phyloP scores from a whole-genome alignment of 2,797 vertebrate species.

The Ceryle rudis region DNA sequence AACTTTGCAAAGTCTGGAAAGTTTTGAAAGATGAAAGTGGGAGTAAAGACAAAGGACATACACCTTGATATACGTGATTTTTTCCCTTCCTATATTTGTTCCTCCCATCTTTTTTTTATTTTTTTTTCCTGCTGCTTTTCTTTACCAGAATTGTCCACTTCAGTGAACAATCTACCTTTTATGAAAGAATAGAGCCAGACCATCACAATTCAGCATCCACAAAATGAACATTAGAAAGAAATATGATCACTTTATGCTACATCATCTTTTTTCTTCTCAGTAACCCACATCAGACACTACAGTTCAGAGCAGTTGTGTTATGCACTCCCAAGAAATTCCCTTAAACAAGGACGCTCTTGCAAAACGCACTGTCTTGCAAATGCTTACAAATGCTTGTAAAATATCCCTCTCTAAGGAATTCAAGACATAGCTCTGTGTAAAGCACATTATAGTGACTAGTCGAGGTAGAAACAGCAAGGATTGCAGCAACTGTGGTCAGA shows the following conservation, averaged over 20 bases:
- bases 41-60: not conserved
- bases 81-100: not conserved
- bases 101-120: no score
- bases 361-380: not conserved
- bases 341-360: not conserved
- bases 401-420: not conserved
- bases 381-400: not conserved
- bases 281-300: not conserved
- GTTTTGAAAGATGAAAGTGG: not conserved
- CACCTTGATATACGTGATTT: not conserved
- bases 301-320: not conserved
- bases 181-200: not conserved
- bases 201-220: not conserved
- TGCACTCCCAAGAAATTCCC: not conserved
- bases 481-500: not conserved
- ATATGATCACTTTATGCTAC: not conserved
- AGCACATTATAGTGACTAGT: not conserved
- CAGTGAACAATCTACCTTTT: not conserved
- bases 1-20: not conserved
- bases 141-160: not conserved
- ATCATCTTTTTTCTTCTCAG: not conserved
- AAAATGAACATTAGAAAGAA: not conserved
- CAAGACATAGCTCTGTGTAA: not conserved
- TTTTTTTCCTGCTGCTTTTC: not conserved
- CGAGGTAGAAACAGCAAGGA: not conserved